These are phyloP conservation scores for Agrypnus murinus DNA, from an alignment of 2,888 invertebrate genomes.

Conservation along the genomic window DNA sequence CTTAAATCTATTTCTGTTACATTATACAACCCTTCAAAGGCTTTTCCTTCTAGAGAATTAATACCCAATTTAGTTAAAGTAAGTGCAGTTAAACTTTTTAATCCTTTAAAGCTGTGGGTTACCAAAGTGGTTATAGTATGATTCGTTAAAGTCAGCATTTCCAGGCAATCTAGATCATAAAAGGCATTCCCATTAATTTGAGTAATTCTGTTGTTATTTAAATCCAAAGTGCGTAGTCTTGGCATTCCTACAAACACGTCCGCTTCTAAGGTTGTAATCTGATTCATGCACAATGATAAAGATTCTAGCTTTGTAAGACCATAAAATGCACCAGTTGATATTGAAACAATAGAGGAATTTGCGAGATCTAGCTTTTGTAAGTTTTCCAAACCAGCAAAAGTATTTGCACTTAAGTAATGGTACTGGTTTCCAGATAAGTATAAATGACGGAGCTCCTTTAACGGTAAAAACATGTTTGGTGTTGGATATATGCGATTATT, in stretches of 20 bases:
- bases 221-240: background rate
- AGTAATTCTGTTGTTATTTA: background rate
- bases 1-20: conserved; percentile 1
- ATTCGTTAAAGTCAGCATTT: background rate
- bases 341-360: background rate
- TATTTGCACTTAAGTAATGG: background rate
- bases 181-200: conserved; percentile 1
- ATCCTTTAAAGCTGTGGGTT: background rate
- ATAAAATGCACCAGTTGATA: conserved; percentile 5
- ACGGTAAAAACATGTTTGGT: background rate
- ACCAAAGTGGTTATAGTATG: background rate
- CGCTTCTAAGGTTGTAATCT: background rate
- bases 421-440: background rate
- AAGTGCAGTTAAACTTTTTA: conserved; percentile 7
- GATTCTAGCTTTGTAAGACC: background rate
- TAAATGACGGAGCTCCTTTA: background rate
- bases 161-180: background rate
- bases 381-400: conserved; percentile 1
- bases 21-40: conserved; percentile 5
- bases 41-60: background rate
- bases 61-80: conserved; percentile 23
- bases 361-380: background rate
- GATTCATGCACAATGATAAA: background rate
- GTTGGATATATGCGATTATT: background rate
- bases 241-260: conserved; percentile 7